phyloP scores from a whole-genome alignment of 1,140 invertebrate genomes.

The Brachionus paranguensis region DNA sequence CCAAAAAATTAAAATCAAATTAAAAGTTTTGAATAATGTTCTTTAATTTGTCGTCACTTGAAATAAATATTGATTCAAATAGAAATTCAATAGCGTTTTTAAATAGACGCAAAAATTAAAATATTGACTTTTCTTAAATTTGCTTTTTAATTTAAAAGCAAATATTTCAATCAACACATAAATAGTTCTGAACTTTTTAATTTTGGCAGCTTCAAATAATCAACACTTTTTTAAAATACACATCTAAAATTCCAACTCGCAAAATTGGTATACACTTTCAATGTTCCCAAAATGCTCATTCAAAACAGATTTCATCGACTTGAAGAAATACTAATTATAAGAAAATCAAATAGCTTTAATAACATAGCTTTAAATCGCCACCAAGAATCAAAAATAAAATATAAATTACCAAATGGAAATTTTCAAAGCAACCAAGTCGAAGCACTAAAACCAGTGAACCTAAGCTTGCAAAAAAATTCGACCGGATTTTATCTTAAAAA shows the following conservation, averaged over 20 bases:
- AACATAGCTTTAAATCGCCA: neutral
- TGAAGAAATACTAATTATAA: neutral
- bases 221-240: neutral
- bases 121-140: constrained; percentile 14
- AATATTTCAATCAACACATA: neutral
- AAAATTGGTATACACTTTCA: neutral
- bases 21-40: neutral
- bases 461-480: neutral
- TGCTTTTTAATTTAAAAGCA: neutral
- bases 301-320: neutral
- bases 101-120: neutral
- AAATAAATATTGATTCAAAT: neutral
- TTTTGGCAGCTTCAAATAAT: neutral
- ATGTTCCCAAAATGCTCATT: neutral
- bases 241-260: neutral
- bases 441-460: neutral
- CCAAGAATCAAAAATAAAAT: neutral
- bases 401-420: neutral
- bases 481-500: neutral
- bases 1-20: neutral
- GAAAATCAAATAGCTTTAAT: neutral
- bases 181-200: neutral
- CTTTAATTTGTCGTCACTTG: neutral
- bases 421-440: neutral
- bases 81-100: neutral